A percentile compares a stretch with the other conserved stretches of the same genome.
These are phyloP conservation scores for Euphydryas editha DNA, from an alignment of 2,888 invertebrate genomes.

Conservation along the genomic window DNA sequence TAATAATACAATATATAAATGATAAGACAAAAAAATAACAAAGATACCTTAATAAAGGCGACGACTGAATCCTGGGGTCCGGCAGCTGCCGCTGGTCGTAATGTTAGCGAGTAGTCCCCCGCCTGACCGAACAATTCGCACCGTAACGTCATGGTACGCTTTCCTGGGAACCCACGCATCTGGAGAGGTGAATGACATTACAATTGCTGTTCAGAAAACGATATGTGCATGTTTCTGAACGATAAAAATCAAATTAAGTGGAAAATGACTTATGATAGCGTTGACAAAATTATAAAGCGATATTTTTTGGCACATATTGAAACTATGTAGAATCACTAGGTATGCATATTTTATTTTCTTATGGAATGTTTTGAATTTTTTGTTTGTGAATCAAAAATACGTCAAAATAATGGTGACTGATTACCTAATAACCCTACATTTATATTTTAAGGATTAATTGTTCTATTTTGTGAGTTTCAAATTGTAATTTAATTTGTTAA, in stretches of 20 bases:
- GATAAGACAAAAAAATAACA: neutral
- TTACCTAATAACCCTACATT: too few relatives aligned
- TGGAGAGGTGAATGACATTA: constrained; percentile 50
- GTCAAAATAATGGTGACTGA: too few relatives aligned
- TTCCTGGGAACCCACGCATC: constrained; percentile 86
- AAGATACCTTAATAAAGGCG: constrained; percentile 86
- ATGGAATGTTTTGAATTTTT: too few relatives aligned
- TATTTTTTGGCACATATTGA: too few relatives aligned
- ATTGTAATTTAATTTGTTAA: too few relatives aligned
- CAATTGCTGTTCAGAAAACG: constrained; percentile 9
- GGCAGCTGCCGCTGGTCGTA: constrained; percentile 86
- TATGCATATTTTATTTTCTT: too few relatives aligned
- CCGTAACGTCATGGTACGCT: constrained; percentile 86
- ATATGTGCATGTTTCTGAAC: constrained; percentile 5
- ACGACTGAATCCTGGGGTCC: constrained; percentile 86
- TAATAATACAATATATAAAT: too few relatives aligned
- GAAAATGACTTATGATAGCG: neutral
- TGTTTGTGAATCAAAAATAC: too few relatives aligned
- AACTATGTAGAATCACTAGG: too few relatives aligned
- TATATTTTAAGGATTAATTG: too few relatives aligned
- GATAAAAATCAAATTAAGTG: constrained; percentile 10
- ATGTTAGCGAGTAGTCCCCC: constrained; percentile 90
- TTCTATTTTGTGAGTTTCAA: too few relatives aligned
- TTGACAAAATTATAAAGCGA: too few relatives aligned
- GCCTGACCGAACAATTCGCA: constrained; percentile 93